Conservation (phyloP, 2,113 vertebrate genomes). For the Heteronetta atricapilla region DNA sequence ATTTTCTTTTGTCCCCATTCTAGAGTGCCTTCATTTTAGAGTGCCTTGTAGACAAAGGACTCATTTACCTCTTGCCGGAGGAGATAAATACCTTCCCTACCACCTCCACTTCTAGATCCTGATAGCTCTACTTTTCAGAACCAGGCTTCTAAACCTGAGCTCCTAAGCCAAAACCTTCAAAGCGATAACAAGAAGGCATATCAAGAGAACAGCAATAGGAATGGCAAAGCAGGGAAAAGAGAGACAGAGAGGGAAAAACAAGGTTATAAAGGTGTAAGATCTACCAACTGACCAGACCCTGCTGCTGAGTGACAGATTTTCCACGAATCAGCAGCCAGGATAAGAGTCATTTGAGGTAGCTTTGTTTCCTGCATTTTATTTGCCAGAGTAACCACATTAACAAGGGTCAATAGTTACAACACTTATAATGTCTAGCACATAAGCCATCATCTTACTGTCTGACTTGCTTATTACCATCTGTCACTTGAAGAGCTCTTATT, state of each 20-base stretch:
- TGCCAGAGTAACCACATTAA: slow-evolving; percentile 40
- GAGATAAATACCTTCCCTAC: background rate
- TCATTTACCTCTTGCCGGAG: background rate
- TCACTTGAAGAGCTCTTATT: slow-evolving; percentile 44
- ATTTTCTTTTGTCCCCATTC: background rate
- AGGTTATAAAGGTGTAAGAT: background rate
- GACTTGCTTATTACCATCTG: slow-evolving; percentile 70
- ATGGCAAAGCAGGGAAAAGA: background rate
- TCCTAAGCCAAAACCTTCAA: background rate
- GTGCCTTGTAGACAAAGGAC: background rate
- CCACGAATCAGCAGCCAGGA: background rate
- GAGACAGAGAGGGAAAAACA: background rate
- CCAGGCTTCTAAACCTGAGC: background rate
- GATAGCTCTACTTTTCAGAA: background rate
- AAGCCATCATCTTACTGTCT: slow-evolving; percentile 60
- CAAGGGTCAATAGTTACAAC: slow-evolving; percentile 53
- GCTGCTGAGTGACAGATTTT: slow-evolving; percentile 13
- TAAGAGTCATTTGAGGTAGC: slow-evolving; percentile 12
- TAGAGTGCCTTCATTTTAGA: no score
- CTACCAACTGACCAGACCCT: background rate
- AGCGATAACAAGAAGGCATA: background rate
- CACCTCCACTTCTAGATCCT: background rate
- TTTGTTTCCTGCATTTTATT: slow-evolving; percentile 51
- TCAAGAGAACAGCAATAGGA: background rate
- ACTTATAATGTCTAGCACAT: slow-evolving; percentile 60